phyloP scores from a whole-genome alignment of 2,113 vertebrate species.

The Trochalopteron elliotii region DNA sequence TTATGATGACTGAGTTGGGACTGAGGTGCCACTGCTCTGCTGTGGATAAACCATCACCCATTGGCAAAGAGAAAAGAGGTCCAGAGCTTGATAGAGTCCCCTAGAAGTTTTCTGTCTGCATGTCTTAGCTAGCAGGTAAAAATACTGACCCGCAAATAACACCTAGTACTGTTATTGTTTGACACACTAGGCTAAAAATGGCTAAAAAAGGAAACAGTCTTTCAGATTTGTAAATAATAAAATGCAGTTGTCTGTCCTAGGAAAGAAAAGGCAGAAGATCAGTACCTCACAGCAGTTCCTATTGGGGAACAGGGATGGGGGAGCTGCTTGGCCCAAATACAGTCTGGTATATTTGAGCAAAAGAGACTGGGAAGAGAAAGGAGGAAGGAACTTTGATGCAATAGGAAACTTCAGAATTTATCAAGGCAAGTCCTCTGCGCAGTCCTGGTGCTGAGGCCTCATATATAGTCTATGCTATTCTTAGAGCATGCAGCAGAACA shows the following conservation, averaged over 20 bases:
- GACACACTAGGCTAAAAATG: background rate
- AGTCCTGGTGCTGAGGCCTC: slow-evolving; percentile 14
- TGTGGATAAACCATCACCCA: background rate
- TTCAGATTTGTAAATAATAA: background rate
- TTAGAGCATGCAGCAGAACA: slow-evolving; percentile 45
- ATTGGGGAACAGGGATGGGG: background rate
- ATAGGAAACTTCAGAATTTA: slow-evolving; percentile 65
- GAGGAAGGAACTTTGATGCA: slow-evolving; percentile 69
- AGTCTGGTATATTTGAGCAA: slow-evolving; percentile 10
- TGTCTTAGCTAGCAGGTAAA: background rate
- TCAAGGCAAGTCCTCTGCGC: slow-evolving; percentile 3
- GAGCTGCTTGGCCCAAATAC: background rate
- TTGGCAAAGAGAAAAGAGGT: background rate
- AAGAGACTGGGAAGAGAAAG: background rate
- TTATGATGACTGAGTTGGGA: background rate
- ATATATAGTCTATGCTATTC: slow-evolving; percentile 51
- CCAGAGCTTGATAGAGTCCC: background rate
- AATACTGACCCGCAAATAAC: background rate
- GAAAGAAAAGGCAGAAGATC: background rate
- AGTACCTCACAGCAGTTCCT: background rate
- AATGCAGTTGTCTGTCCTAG: background rate
- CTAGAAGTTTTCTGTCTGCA: background rate
- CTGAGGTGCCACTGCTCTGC: background rate
- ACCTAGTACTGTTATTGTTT: background rate
- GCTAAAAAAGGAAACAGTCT: background rate